phyloP scores from a whole-genome alignment of 2,113 vertebrate species.

The Chiloscyllium plagiosum region DNA sequence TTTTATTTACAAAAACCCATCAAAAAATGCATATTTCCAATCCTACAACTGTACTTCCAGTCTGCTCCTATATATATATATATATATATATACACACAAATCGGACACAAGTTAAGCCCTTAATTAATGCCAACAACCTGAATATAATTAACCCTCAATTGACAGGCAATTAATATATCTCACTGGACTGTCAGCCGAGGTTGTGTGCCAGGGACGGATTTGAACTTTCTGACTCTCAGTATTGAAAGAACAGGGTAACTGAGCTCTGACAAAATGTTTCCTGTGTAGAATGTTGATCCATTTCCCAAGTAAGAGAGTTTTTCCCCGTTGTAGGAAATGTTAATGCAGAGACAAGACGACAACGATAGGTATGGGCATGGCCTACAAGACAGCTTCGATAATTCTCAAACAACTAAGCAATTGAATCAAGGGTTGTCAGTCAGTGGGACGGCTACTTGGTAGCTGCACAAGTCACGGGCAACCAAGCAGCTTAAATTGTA shows the following conservation, averaged over 20 bases:
- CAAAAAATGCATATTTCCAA: not conserved
- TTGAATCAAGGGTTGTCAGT: not conserved
- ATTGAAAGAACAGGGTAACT: not conserved
- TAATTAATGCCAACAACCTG: not conserved
- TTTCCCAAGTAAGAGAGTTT: not conserved
- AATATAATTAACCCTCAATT: not conserved
- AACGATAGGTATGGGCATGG: too few species aligned
- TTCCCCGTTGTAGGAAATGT: not conserved
- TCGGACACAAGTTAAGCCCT: not conserved
- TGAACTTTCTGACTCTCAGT: not conserved
- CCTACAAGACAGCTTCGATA: not conserved
- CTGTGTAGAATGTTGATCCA: not conserved
- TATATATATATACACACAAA: too few species aligned
- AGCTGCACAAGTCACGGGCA: not conserved
- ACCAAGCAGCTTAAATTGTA: not conserved
- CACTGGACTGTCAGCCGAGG: not conserved
- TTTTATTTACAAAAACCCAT: not conserved
- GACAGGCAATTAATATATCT: not conserved
- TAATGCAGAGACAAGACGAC: not conserved
- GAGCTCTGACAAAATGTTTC: not conserved
- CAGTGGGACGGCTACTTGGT: not conserved
- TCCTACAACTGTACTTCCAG: not conserved
- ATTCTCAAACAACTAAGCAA: not conserved
- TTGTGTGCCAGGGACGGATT: not conserved
- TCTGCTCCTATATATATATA: not conserved